Evolutionary conservation across 1,140 invertebrate species (phyloP).

Genomic region (Brachionus rotundiformis): DNA sequence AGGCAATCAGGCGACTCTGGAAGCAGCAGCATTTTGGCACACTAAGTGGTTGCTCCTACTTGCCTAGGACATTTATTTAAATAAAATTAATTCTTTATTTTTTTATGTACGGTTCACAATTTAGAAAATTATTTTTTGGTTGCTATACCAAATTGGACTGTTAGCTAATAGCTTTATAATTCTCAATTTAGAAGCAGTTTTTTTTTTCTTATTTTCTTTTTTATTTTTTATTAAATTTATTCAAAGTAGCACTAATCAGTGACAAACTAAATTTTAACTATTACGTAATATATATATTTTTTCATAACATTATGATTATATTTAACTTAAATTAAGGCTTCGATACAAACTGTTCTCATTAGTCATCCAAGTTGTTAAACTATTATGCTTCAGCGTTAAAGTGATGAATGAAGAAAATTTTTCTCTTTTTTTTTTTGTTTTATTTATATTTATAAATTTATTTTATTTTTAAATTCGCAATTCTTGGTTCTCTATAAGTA

Average conservation of each 20-base stretch:
- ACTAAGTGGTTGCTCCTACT: too few relatives aligned
- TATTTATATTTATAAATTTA: too few relatives aligned
- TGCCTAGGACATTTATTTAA: too few relatives aligned
- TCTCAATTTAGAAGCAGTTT: slow-evolving; percentile 6
- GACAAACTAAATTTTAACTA: background rate
- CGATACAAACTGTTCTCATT: slow-evolving; percentile 18
- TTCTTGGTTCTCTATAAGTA: background rate
- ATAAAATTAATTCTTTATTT: too few relatives aligned
- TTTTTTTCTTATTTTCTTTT: too few relatives aligned
- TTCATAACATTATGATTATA: background rate
- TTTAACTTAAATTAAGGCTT: background rate
- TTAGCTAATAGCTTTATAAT: background rate
- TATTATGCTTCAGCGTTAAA: background rate
- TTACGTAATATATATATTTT: slow-evolving; percentile 42
- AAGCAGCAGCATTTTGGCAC: too few relatives aligned
- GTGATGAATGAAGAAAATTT: too few relatives aligned
- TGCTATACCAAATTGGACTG: slow-evolving; percentile 2
- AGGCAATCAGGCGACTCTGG: too few relatives aligned
- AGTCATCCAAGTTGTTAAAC: background rate
- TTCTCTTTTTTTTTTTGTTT: too few relatives aligned
- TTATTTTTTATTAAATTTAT: too few relatives aligned
- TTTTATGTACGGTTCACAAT: too few relatives aligned
- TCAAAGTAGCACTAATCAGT: background rate
- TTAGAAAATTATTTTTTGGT: background rate
- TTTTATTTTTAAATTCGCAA: slow-evolving; percentile 8